phyloP scores from a whole-genome alignment of 2,888 invertebrate genomes.

The Boloria euphrosyne region DNA sequence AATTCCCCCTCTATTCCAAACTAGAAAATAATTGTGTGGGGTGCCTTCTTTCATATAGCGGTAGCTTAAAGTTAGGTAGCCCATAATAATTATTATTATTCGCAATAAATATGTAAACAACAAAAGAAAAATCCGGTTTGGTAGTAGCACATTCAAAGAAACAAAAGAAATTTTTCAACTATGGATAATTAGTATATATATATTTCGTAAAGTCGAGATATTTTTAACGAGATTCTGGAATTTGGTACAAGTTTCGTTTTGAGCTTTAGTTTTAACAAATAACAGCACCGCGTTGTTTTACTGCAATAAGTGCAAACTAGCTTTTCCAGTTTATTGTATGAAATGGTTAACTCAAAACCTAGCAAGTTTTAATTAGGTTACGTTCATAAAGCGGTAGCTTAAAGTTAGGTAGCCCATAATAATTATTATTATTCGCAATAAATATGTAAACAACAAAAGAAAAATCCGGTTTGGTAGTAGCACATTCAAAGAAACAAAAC shows the following conservation, averaged over 20 bases:
- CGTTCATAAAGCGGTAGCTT: too few species aligned
- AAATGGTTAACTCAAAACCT: conserved; percentile 11
- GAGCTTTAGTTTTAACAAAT: conserved; percentile 8
- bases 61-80: too few species aligned
- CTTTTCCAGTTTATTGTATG: conserved; percentile 15
- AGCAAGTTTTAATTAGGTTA: conserved; percentile 16
- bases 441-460: too few species aligned
- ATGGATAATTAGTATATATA: neutral
- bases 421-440: too few species aligned
- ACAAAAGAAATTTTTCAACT: neutral
- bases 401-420: too few species aligned
- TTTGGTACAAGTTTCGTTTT: conserved; percentile 7
- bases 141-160: neutral
- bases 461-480: neutral
- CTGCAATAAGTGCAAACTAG: conserved; percentile 15
- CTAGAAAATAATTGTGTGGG: too few species aligned
- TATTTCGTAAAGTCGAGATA: neutral
- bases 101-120: too few species aligned
- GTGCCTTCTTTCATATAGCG: too few species aligned
- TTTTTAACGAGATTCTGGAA: neutral
- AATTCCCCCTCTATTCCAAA: too few species aligned
- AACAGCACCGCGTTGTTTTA: conserved; percentile 7
- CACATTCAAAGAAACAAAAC: neutral
- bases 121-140: too few species aligned
- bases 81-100: too few species aligned